Evolutionary conservation across 2,888 invertebrate species (phyloP).

Genomic region (Tridacna crocea): DNA sequence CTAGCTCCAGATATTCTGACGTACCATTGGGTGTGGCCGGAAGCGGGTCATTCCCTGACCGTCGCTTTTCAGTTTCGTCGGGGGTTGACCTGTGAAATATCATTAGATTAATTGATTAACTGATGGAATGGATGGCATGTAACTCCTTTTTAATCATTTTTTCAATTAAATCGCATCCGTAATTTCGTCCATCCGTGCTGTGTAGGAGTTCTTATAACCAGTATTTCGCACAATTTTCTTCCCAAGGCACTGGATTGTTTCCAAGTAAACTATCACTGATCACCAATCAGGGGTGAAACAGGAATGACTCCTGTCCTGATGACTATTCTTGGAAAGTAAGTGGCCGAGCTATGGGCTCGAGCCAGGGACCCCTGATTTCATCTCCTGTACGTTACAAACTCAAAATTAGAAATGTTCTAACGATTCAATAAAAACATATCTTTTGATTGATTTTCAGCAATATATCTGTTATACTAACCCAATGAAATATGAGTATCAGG

Average conservation of each 20-base stretch:
- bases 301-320: neutral
- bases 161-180: neutral
- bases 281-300: neutral
- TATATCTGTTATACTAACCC: too few relatives aligned
- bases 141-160: neutral
- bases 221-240: neutral
- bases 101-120: neutral
- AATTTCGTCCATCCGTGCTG: neutral
- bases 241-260: neutral
- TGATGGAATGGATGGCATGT: neutral
- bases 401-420: too few relatives aligned
- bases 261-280: neutral
- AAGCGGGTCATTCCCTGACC: conserved; percentile 32
- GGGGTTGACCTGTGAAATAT: neutral
- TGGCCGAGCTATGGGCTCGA: too few relatives aligned
- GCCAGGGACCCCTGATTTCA: neutral
- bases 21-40: conserved; percentile 26
- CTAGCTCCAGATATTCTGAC: conserved; percentile 44
- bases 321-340: too few relatives aligned
- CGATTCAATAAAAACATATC: too few relatives aligned
- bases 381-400: neutral
- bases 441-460: too few relatives aligned
- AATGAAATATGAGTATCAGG: too few relatives aligned
- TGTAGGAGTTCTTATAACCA: too few relatives aligned
- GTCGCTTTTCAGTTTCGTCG: neutral